A percentile compares a stretch with the other conserved stretches of the same genome.
Evolutionary conservation across 1,140 invertebrate genomes (phyloP).

Genomic region (Stratiolaelaps scimitus): DNA sequence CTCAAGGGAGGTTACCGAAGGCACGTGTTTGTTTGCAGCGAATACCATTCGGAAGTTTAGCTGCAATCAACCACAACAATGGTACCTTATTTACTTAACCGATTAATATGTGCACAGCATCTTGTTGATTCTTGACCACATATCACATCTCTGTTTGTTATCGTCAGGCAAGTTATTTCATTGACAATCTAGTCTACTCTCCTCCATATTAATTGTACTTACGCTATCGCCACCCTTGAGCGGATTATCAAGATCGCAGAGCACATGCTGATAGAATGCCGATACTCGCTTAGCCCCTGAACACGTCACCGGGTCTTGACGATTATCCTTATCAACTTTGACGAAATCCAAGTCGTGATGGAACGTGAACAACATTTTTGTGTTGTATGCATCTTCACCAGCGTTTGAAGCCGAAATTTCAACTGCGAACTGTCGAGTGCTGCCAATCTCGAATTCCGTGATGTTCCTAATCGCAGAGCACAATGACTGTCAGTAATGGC

Average conservation of each 20-base stretch:
- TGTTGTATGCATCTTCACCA: conserved; percentile 18
- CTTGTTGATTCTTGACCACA: too few relatives aligned
- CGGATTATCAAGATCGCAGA: conserved; percentile 24
- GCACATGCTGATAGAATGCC: conserved; percentile 16
- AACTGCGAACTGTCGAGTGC: conserved; percentile 10
- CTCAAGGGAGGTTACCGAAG: conserved; percentile 12
- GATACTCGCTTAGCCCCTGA: conserved; percentile 5
- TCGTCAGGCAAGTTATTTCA: too few relatives aligned
- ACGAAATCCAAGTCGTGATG: conserved; percentile 19
- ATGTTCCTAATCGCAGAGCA: neutral
- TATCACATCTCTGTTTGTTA: too few relatives aligned
- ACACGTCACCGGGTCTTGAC: conserved; percentile 14
- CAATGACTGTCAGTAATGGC: too few relatives aligned
- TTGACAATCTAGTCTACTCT: too few relatives aligned
- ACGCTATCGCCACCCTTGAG: conserved; percentile 10
- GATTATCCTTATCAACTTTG: conserved; percentile 27
- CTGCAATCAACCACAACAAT: conserved; percentile 8
- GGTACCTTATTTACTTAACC: too few relatives aligned
- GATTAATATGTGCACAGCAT: too few relatives aligned
- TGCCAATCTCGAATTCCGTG: conserved; percentile 10
- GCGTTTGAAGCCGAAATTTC: conserved; percentile 22
- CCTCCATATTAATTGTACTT: neutral
- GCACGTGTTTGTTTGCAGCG: conserved; percentile 12
- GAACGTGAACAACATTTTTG: conserved; percentile 26
- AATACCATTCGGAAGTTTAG: conserved; percentile 22